Base-by-base conservation (phyloP, 2,888 invertebrate genomes). In the Seira musarum region DNA sequence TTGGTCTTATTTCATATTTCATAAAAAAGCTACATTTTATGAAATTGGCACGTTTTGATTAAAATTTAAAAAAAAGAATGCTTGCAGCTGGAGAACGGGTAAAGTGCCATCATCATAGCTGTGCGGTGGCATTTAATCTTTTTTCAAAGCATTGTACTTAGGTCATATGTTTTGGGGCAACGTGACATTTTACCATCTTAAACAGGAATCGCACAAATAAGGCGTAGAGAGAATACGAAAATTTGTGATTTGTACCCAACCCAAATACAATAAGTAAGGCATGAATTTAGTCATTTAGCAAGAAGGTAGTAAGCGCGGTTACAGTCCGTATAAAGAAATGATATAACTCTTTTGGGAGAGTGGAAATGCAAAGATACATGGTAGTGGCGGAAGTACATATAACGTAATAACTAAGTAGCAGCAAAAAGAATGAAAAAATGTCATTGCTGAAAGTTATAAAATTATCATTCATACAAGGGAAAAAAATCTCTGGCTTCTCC, bases 391-490 rank as follows among this genome's bases (percentile, higher is more conserved):
- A 49, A 49, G 49, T 49, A 49, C 15, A 49, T n/a, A n/a, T n/a
- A 49, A 49, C 3, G 49, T 49, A 49, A 49, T n/a, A 13, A 65
- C 57, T 19, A 46, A 13, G 13, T 13, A 61, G 49, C 25, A 53
- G 21, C 17, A 15, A 64, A 70, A 57, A 24, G 46, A 17, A 67
- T 57, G 68, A 74, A 68, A 79, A 79, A 79, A 79, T 79, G 79
- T 79, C 79, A 73, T 79, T 60, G 73, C 68, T 60, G 72, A 79
- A 79, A 79, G 68, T 79, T 79, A 79, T 79, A 78, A 71, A 66
- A 73, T 72, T 79, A 79, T 68, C 67, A 75, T 67, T 66, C 61
- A 24, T 75, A 75, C 35, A 57, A 17, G 30, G 53, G 40, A 49
- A 57, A 24, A 72, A 79, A 72, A 53, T 79, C 71, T 73, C 73